Evolutionary conservation across 30 jellyfish, hydroid and myxozoan species (phyloP).

Genomic region (Clytia hemisphaerica): DNA sequence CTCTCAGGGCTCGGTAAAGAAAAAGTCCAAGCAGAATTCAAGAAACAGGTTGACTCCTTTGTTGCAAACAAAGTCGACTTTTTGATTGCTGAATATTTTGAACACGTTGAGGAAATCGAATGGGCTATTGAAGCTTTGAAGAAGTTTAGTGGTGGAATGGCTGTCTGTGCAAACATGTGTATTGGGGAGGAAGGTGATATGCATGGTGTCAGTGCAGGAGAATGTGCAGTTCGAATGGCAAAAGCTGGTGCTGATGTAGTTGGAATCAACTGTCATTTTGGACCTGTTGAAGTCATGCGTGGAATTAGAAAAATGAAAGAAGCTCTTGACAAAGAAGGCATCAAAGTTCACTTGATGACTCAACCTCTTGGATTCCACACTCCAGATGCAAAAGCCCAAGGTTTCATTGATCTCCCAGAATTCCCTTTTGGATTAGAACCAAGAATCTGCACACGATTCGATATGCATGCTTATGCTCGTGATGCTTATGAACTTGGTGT

Average conservation of each 20-base stretch:
- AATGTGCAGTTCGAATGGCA: conserved; percentile 95
- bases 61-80: conserved; percentile 65
- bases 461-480: conserved; percentile 86
- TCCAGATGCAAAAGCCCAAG: conserved; percentile 83
- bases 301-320: conserved; percentile 64
- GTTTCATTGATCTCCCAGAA: conserved; percentile 89
- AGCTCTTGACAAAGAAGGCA: conserved; percentile 81
- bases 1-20: conserved; percentile 68
- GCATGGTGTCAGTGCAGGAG: conserved; percentile 86
- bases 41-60: conserved; percentile 65
- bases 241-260: conserved; percentile 95
- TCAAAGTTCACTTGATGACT: conserved; percentile 64
- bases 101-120: conserved; percentile 92
- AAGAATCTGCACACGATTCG: conserved; percentile 89
- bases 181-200: conserved; percentile 97
- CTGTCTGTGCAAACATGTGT: conserved; percentile 86
- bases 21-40: conserved; percentile 72
- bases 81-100: conserved; percentile 83
- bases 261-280: conserved; percentile 93
- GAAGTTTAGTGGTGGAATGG: conserved; percentile 56
- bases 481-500: conserved; percentile 90
- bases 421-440: conserved; percentile 98
- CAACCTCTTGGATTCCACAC: conserved; percentile 87
- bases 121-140: conserved; percentile 94
- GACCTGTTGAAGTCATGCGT: conserved; percentile 56